phyloP scores from a whole-genome alignment of 2,888 invertebrate genomes.

The Phalangium opilio region DNA sequence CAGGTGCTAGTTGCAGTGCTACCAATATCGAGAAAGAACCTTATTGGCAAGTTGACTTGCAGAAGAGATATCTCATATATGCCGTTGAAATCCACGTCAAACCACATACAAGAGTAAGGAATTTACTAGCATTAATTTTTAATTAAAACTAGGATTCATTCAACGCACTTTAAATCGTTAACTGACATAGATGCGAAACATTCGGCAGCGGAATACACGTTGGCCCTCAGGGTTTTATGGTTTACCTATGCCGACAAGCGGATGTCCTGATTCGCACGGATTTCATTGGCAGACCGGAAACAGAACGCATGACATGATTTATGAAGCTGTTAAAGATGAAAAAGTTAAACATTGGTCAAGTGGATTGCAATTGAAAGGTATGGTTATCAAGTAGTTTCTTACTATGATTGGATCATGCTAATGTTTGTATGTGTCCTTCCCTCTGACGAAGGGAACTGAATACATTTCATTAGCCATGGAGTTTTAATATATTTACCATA shows the following conservation, averaged over 20 bases:
- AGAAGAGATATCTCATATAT: constrained; percentile 21
- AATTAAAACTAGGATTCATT: too few species aligned
- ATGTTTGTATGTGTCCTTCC: too few species aligned
- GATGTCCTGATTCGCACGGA: constrained; percentile 19
- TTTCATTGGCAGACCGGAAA: constrained; percentile 21
- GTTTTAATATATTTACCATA: too few species aligned
- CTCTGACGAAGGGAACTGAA: too few species aligned
- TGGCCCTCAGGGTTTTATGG: constrained; percentile 24
- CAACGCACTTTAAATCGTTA: too few species aligned
- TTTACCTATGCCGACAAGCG: constrained; percentile 23
- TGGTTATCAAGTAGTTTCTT: too few species aligned
- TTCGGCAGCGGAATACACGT: not conserved
- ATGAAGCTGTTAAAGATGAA: constrained; percentile 21
- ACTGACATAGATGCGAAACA: too few species aligned
- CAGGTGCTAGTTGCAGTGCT: constrained; percentile 17
- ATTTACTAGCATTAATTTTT: too few species aligned
- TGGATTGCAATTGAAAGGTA: constrained; percentile 22
- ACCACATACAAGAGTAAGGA: too few species aligned
- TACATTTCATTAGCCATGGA: too few species aligned
- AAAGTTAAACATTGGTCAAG: constrained; percentile 22
- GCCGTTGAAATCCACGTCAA: constrained; percentile 19
- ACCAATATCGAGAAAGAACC: constrained; percentile 23
- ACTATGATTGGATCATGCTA: too few species aligned
- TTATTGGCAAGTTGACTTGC: constrained; percentile 25
- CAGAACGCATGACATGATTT: constrained; percentile 20